Conservation (phyloP, 2,888 invertebrate genomes). For the Papilio gigon region DNA sequence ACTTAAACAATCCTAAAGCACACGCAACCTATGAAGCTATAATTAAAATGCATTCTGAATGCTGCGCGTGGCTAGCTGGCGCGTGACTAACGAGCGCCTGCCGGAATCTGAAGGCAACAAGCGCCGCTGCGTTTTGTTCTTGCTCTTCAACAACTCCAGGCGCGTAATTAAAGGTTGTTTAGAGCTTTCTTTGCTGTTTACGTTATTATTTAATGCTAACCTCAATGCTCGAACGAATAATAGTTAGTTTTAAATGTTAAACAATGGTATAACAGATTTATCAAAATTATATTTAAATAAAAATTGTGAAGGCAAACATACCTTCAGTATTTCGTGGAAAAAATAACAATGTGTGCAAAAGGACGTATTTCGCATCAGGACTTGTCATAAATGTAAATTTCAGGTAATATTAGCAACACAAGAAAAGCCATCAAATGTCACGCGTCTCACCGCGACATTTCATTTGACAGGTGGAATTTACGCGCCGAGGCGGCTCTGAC, state of each 20-base stretch:
- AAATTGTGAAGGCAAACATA: neutral
- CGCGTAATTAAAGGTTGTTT: conserved; percentile 26
- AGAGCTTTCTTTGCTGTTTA: conserved; percentile 16
- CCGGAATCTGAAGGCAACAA: conserved; percentile 26
- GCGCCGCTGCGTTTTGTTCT: conserved; percentile 11
- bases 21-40: conserved; percentile 14
- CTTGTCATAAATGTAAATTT: neutral
- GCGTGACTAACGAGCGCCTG: conserved; percentile 33
- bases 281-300: neutral
- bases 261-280: neutral
- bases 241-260: neutral
- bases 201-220: conserved; percentile 3
- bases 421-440: conserved; percentile 8
- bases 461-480: conserved; percentile 7
- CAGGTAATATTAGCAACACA: neutral
- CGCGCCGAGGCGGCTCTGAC: conserved; percentile 4
- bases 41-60: conserved; percentile 31
- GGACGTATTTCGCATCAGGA: neutral
- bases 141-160: conserved; percentile 33
- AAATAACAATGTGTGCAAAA: neutral
- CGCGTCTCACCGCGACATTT: neutral
- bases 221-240: neutral
- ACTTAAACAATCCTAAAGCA: conserved; percentile 2
- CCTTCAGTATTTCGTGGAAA: neutral
- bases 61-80: neutral